These are phyloP conservation scores for Cheilinus undulatus DNA, from an alignment of 2,113 vertebrate species.

Conservation along the genomic window DNA sequence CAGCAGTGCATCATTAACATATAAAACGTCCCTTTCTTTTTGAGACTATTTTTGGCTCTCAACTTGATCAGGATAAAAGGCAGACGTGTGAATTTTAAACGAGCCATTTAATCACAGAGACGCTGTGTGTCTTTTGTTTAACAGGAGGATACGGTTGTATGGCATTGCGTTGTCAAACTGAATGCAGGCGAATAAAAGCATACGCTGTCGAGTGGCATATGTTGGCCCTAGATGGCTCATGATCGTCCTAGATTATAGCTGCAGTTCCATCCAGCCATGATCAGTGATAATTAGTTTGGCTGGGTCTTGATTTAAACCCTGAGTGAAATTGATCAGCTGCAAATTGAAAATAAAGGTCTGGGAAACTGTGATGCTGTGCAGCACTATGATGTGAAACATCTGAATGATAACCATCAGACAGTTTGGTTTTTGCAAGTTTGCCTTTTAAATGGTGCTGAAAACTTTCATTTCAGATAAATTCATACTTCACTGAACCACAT, in stretches of 20 bases:
- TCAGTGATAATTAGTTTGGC: constrained; percentile 59
- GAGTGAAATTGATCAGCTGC: constrained; percentile 44
- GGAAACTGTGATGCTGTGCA: background rate
- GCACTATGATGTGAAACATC: background rate
- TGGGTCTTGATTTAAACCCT: constrained; percentile 1
- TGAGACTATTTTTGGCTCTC: constrained; percentile 1
- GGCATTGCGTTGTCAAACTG: background rate
- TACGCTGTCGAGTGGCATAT: background rate
- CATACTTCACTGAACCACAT: background rate
- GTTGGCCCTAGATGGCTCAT: background rate
- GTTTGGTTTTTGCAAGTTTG: background rate
- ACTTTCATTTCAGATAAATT: too few species aligned
- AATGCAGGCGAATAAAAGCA: too few species aligned
- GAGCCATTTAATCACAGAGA: background rate
- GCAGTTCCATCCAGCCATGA: constrained; percentile 22
- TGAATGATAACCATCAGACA: too few species aligned
- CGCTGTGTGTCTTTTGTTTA: background rate
- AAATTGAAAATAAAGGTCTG: constrained; percentile 27
- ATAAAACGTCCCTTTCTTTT: background rate
- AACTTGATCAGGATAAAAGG: background rate
- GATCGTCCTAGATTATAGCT: constrained; percentile 6
- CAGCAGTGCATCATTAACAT: background rate
- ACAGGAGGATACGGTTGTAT: background rate
- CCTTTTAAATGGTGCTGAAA: background rate
- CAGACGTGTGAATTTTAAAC: background rate